These are phyloP conservation scores for Nomada flava DNA, from an alignment of 2,888 invertebrate species.

Conservation along the genomic window DNA sequence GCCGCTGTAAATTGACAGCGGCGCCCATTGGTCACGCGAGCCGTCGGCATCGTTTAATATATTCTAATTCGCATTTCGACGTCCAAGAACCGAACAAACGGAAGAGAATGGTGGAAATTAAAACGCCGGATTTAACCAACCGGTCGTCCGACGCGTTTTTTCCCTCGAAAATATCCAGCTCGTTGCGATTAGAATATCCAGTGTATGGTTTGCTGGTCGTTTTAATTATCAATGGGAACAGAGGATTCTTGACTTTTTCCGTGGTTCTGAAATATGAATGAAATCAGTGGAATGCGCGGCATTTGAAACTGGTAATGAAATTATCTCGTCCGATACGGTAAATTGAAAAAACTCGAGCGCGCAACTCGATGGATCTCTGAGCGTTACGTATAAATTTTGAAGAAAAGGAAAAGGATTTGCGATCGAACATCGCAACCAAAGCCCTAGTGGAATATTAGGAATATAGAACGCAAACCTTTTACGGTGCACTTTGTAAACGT, in stretches of 20 bases:
- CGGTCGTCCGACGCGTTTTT: not conserved
- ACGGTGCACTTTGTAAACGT: not conserved
- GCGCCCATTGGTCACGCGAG: conserved; percentile 7
- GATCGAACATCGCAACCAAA: too few species aligned
- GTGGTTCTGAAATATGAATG: too few species aligned
- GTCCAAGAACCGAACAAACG: not conserved
- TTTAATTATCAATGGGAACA: not conserved
- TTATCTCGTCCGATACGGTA: not conserved
- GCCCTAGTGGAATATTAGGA: too few species aligned
- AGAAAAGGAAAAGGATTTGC: too few species aligned
- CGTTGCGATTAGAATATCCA: not conserved
- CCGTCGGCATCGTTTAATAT: conserved; percentile 29
- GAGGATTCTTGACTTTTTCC: not conserved
- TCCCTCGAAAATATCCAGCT: not conserved
- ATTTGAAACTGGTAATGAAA: not conserved
- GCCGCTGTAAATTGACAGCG: conserved; percentile 26
- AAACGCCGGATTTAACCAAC: not conserved
- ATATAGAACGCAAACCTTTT: not conserved
- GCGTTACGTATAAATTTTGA: not conserved
- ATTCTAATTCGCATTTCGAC: conserved; percentile 35
- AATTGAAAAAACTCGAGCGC: not conserved
- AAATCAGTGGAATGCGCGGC: not conserved
- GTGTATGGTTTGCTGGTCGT: not conserved
- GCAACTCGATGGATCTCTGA: not conserved
- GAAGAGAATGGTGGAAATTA: not conserved